phyloP scores from a whole-genome alignment of 2,113 vertebrate species.

The Rhadina sibilatrix region DNA sequence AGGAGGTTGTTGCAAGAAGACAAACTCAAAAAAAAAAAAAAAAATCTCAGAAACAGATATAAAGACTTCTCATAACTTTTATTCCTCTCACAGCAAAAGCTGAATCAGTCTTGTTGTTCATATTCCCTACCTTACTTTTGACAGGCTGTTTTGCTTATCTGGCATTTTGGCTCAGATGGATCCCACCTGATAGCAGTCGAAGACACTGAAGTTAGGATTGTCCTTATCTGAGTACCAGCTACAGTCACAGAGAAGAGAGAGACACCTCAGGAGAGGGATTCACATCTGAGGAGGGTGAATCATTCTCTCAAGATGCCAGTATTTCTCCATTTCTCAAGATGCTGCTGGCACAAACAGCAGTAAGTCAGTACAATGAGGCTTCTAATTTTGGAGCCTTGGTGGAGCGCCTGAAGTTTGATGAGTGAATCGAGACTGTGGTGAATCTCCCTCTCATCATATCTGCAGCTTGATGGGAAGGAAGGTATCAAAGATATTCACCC shows the following conservation, averaged over 20 bases:
- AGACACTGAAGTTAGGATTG: not conserved
- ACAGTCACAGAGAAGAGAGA: conserved; percentile 38
- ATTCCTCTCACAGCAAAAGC: not conserved
- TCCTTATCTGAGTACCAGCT: conserved; percentile 14
- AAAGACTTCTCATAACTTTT: not conserved
- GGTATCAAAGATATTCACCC: not conserved
- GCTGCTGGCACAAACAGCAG: conserved; percentile 66
- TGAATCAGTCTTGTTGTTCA: not conserved
- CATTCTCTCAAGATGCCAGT: conserved; percentile 63
- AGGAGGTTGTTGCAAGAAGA: not conserved
- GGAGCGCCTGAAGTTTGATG: conserved; percentile 45
- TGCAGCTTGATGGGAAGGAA: not conserved
- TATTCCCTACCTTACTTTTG: not conserved
- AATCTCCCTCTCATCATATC: conserved; percentile 17
- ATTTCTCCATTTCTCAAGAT: conserved; percentile 58
- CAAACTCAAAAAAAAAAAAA: accelerated
- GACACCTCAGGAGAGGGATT: conserved; percentile 55
- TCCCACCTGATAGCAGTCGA: conserved; percentile 25
- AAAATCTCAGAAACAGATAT: not conserved
- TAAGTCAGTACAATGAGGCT: conserved; percentile 61
- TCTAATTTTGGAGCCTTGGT: conserved; percentile 61
- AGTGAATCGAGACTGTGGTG: not conserved
- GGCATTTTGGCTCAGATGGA: not conserved
- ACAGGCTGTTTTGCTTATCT: conserved; percentile 35
- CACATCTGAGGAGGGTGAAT: conserved; percentile 66